These are phyloP conservation scores for Aurelia coerulea DNA, from an alignment of 30 jellyfish, hydroid and myxozoan species.

Conservation along the genomic window DNA sequence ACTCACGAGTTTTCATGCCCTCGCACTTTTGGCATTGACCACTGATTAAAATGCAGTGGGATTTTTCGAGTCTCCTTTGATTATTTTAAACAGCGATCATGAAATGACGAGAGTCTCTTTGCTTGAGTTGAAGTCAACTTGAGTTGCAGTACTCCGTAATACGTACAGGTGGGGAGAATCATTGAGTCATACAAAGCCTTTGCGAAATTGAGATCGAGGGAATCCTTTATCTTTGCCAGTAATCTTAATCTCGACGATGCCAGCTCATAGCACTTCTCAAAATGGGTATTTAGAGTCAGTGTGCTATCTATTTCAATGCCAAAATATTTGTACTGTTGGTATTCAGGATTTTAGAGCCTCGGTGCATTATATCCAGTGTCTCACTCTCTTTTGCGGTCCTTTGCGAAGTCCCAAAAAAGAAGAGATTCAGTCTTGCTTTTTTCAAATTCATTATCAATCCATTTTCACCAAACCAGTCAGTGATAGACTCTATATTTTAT, in stretches of 20 bases:
- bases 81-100: no score
- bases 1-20: no score
- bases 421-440: constrained; percentile 49
- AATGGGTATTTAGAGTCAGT: constrained; percentile 22
- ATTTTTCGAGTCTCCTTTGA: no score
- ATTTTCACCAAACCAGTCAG: constrained; percentile 55
- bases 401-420: constrained; percentile 46
- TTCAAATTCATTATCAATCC: constrained; percentile 46
- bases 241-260: no score
- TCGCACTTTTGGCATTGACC: no score
- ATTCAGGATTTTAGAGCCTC: constrained; percentile 22
- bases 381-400: constrained; percentile 33
- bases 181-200: no score
- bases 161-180: no score
- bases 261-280: no score
- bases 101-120: no score
- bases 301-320: constrained; percentile 38
- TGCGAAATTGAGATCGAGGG: background rate
- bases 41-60: no score
- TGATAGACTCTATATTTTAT: constrained; percentile 47
- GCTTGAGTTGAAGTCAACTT: no score
- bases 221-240: background rate
- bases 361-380: constrained; percentile 31
- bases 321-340: constrained; percentile 28
- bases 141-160: no score